These are phyloP conservation scores for Chionodraco myersi DNA, from an alignment of 2,113 vertebrate species.

Conservation along the genomic window DNA sequence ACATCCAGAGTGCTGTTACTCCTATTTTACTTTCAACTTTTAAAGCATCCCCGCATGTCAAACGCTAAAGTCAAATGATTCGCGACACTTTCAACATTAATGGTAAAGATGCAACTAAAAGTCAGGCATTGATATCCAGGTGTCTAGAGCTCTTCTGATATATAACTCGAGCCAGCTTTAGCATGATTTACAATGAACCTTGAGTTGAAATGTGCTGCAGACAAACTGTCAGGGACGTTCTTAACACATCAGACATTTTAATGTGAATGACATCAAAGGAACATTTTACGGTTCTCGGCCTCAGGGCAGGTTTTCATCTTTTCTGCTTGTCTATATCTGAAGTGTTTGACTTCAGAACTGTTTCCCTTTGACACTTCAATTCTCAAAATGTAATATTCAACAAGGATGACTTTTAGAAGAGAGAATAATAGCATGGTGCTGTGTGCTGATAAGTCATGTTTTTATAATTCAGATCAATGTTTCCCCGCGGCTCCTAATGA, in stretches of 20 bases:
- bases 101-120: background rate
- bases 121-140: conserved; percentile 1
- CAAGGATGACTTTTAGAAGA: background rate
- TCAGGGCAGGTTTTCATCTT: background rate
- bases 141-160: background rate
- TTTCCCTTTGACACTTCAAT: conserved; percentile 17
- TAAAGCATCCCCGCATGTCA: background rate
- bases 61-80: background rate
- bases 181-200: background rate
- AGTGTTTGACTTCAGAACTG: background rate
- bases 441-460: background rate
- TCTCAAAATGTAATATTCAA: background rate
- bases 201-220: background rate
- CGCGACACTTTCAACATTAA: background rate
- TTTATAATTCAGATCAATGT: background rate
- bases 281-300: background rate
- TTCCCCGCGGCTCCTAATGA: background rate
- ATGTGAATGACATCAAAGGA: conserved; percentile 16
- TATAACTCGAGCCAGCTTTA: conserved; percentile 14
- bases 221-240: background rate
- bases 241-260: conserved; percentile 3
- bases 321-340: background rate
- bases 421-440: background rate
- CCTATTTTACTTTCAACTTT: background rate
- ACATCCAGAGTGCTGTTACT: background rate